These are phyloP conservation scores for Gisinianus flammeolus DNA, from an alignment of 2,888 invertebrate genomes.

Conservation along the genomic window DNA sequence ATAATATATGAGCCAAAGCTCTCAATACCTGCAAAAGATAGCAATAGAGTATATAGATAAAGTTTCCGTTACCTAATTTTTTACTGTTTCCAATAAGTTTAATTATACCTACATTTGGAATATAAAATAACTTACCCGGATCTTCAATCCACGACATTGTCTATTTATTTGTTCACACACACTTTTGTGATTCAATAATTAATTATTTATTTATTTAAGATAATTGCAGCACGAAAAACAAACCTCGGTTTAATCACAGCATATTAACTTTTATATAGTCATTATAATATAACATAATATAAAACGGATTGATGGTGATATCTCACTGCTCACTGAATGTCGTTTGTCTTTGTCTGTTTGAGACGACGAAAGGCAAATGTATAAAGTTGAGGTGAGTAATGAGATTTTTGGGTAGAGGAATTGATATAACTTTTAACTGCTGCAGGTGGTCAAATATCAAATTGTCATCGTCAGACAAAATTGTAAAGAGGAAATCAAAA, in stretches of 20 bases:
- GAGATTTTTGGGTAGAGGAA: not conserved
- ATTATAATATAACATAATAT: not conserved
- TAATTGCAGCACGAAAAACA: no score
- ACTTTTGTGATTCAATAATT: not conserved
- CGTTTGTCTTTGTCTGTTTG: not conserved
- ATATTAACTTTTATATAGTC: not conserved
- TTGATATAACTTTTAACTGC: not conserved
- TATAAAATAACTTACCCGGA: no score
- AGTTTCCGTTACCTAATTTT: no score
- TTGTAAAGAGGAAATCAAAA: not conserved
- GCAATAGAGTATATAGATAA: no score
- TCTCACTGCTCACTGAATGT: not conserved
- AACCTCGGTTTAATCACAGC: no score
- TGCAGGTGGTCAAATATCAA: not conserved
- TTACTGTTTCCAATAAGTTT: no score
- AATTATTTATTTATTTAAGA: not conserved
- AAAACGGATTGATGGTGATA: not conserved
- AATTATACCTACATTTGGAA: no score
- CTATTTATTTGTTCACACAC: not conserved
- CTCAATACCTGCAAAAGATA: no score
- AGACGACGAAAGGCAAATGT: not conserved
- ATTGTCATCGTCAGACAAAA: not conserved
- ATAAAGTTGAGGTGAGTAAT: no score
- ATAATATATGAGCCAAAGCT: conserved; percentile 67
- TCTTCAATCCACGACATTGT: conserved; percentile 60